Conservation (phyloP, 1,140 invertebrate species). For the Augochlora pura region DNA sequence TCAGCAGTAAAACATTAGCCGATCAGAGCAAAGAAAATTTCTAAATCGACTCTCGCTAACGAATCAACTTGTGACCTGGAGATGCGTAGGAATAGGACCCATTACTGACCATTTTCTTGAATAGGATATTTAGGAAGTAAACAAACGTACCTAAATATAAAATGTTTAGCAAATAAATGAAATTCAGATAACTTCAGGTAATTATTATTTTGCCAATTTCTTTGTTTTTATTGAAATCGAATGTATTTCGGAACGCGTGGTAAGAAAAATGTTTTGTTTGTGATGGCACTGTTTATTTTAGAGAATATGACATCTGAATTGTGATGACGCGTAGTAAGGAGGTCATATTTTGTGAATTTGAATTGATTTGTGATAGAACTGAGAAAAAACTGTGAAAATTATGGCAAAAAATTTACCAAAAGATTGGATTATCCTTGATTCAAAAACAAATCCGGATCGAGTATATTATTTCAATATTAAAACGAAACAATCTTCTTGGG, state of each 20-base stretch:
- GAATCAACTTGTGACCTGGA: too few relatives aligned
- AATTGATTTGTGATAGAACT: neutral
- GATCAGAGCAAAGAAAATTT: too few relatives aligned
- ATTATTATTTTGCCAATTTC: neutral
- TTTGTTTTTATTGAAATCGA: neutral
- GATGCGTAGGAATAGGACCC: too few relatives aligned
- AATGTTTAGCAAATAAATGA: neutral
- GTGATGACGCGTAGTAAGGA: slow-evolving; percentile 13
- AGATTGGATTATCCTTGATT: slow-evolving; percentile 64
- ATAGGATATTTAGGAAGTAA: neutral
- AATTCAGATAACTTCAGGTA: too few relatives aligned
- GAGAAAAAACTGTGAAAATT: slow-evolving; percentile 22
- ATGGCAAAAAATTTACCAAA: slow-evolving; percentile 61
- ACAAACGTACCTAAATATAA: neutral
- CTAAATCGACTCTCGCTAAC: too few relatives aligned
- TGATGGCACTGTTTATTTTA: neutral
- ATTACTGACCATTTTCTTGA: neutral
- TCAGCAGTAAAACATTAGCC: too few relatives aligned
- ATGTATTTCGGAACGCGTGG: slow-evolving; percentile 8
- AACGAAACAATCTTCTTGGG: slow-evolving; percentile 68
- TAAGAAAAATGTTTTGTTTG: slow-evolving; percentile 20
- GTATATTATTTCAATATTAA: slow-evolving; percentile 72
- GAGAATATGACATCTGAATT: neutral
- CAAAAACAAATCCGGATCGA: slow-evolving; percentile 66
- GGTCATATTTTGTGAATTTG: neutral